phyloP scores from a whole-genome alignment of 2,113 vertebrate genomes.

The Oryzias woworae region DNA sequence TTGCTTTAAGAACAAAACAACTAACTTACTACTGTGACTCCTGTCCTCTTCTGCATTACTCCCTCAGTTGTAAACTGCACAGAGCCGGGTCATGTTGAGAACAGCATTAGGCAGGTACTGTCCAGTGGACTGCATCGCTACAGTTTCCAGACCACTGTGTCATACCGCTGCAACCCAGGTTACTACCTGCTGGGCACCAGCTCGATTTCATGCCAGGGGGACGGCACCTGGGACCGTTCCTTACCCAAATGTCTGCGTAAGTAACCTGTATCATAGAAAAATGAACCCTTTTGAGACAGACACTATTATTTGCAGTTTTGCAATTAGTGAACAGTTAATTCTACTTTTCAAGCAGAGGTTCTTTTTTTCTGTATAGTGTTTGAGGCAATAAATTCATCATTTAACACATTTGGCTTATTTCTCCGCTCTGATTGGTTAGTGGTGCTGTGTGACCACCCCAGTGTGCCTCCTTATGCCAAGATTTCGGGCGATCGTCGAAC shows the following conservation, averaged over 20 bases:
- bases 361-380: neutral
- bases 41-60: neutral
- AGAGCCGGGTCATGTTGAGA: conserved; percentile 92
- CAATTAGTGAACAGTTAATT: too few relatives aligned
- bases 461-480: conserved; percentile 88
- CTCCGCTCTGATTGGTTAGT: conserved; percentile 75
- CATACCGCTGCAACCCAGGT: conserved; percentile 90
- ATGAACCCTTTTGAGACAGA: neutral
- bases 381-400: neutral
- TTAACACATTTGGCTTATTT: neutral
- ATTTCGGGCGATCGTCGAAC: conserved; percentile 87
- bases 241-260: conserved; percentile 94
- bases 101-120: conserved; percentile 87
- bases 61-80: conserved; percentile 93
- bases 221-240: conserved; percentile 94
- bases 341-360: neutral
- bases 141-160: conserved; percentile 91
- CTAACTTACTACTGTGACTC: neutral
- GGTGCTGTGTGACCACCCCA: conserved; percentile 92
- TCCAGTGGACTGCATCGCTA: conserved; percentile 87
- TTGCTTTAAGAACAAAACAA: conserved; percentile 1
- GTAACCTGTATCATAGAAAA: conserved; percentile 57
- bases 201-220: conserved; percentile 93
- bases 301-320: neutral
- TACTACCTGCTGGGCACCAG: conserved; percentile 93